Evolutionary conservation across 2,797 vertebrate species (phyloP).

Genomic region (Muscicapa striata): DNA sequence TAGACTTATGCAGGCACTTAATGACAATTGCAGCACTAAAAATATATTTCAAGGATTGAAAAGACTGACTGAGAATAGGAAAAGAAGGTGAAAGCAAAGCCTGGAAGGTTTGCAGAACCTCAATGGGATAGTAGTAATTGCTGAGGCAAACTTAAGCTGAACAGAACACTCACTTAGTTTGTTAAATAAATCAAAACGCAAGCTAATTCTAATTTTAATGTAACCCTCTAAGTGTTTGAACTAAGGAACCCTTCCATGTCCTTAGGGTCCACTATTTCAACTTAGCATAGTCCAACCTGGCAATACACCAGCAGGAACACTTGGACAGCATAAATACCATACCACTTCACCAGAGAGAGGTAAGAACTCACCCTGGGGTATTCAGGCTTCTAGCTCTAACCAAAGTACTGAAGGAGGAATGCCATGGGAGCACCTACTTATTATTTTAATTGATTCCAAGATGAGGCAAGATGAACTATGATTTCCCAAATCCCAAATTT

Average conservation of each 20-base stretch:
- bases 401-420: not conserved
- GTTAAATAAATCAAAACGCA: slow-evolving; percentile 58
- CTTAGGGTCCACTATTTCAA: not conserved
- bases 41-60: not conserved
- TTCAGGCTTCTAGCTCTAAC: not conserved
- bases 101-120: slow-evolving; percentile 36
- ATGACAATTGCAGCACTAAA: slow-evolving; percentile 18
- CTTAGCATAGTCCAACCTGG: not conserved
- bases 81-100: not conserved
- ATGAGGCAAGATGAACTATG: not conserved
- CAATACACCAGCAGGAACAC: not conserved
- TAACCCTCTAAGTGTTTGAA: not conserved
- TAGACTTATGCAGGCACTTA: not conserved
- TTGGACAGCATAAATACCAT: not conserved
- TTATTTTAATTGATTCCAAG: not conserved
- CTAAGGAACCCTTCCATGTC: not conserved
- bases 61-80: slow-evolving; percentile 13
- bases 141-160: slow-evolving; percentile 45
- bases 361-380: not conserved
- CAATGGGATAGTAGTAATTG: slow-evolving; percentile 41
- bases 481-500: not conserved
- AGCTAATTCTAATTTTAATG: slow-evolving; percentile 32
- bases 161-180: slow-evolving; percentile 26
- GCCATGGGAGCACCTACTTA: not conserved
- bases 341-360: not conserved